A percentile compares a stretch with the other conserved stretches of the same genome.
Evolutionary conservation across 2,888 invertebrate genomes (phyloP).

Genomic region (Caenorhabditis sp.): DNA sequence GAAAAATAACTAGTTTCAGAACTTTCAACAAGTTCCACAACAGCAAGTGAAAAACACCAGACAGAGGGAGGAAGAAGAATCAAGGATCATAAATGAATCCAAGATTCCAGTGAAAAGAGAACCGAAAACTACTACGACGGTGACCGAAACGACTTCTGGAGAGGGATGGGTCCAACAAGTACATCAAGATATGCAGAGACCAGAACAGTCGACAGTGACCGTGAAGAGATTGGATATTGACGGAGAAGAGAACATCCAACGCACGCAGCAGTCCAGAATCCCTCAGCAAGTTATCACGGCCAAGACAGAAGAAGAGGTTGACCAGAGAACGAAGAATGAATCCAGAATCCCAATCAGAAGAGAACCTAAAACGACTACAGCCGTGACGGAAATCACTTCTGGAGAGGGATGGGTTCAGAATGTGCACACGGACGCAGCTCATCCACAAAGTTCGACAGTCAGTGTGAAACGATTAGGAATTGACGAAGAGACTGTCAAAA

Average conservation of each 20-base stretch:
- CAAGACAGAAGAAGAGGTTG: conserved; percentile 15
- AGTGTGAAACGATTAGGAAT: conserved; percentile 47
- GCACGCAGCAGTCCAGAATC: not conserved
- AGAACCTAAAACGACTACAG: conserved; percentile 47
- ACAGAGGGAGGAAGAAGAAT: conserved; percentile 36
- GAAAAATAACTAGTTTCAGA: not conserved
- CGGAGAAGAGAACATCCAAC: conserved; percentile 16
- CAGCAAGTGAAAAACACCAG: conserved; percentile 9
- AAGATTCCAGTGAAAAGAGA: conserved; percentile 52
- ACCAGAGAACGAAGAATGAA: conserved; percentile 26
- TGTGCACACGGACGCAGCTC: conserved; percentile 25
- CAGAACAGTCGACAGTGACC: conserved; percentile 39
- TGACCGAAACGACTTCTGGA: conserved; percentile 53
- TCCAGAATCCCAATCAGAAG: conserved; percentile 43
- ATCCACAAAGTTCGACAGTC: conserved; percentile 13
- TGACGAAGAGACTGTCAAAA: conserved; percentile 40
- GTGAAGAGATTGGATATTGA: conserved; percentile 48
- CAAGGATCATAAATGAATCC: conserved; percentile 38
- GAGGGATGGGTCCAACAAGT: conserved; percentile 58
- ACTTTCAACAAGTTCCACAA: conserved; percentile 13
- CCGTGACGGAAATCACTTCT: conserved; percentile 48
- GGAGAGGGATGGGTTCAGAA: conserved; percentile 58
- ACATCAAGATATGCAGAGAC: conserved; percentile 40
- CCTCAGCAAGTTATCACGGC: conserved; percentile 12
- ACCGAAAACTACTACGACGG: conserved; percentile 44